Evolutionary conservation across 1,140 invertebrate genomes (phyloP).

Genomic region (Andrena cerasifolii): DNA sequence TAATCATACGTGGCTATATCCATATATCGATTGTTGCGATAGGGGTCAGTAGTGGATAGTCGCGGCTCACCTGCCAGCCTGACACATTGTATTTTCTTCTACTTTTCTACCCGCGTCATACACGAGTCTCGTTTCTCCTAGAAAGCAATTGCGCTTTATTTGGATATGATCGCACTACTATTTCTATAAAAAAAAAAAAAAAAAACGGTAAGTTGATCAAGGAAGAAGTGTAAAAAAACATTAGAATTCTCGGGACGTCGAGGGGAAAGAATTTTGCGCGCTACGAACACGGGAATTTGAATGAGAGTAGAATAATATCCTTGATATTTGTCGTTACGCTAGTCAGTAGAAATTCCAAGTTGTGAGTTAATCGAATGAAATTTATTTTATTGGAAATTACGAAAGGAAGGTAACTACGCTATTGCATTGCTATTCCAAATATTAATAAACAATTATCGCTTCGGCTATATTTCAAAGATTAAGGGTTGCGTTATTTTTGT

Average conservation of each 20-base stretch:
- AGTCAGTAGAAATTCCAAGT: not conserved
- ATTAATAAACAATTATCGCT: not conserved
- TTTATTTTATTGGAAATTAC: not conserved
- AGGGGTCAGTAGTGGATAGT: slow-evolving; percentile 76
- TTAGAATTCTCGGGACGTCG: not conserved
- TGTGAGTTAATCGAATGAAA: not conserved
- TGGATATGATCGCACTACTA: slow-evolving; percentile 31
- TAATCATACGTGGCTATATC: slow-evolving; percentile 74
- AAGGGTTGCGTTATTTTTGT: not conserved
- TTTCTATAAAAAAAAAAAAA: slow-evolving; percentile 27
- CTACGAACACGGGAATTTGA: slow-evolving; percentile 9
- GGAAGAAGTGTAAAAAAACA: not conserved
- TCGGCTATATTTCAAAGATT: not conserved
- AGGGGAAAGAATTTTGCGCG: slow-evolving; percentile 25
- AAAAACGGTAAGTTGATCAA: slow-evolving; percentile 42
- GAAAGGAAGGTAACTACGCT: not conserved
- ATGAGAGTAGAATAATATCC: slow-evolving; percentile 1
- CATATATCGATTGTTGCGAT: slow-evolving; percentile 78
- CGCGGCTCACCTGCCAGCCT: slow-evolving; percentile 57
- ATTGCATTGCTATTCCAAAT: too few species aligned
- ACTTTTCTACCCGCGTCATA: slow-evolving; percentile 53
- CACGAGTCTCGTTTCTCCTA: slow-evolving; percentile 18
- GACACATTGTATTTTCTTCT: slow-evolving; percentile 65
- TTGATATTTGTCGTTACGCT: not conserved
- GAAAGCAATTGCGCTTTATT: not conserved